Evolutionary conservation across 2,113 vertebrate species (phyloP).

Genomic region (Sinosuthora webbiana): DNA sequence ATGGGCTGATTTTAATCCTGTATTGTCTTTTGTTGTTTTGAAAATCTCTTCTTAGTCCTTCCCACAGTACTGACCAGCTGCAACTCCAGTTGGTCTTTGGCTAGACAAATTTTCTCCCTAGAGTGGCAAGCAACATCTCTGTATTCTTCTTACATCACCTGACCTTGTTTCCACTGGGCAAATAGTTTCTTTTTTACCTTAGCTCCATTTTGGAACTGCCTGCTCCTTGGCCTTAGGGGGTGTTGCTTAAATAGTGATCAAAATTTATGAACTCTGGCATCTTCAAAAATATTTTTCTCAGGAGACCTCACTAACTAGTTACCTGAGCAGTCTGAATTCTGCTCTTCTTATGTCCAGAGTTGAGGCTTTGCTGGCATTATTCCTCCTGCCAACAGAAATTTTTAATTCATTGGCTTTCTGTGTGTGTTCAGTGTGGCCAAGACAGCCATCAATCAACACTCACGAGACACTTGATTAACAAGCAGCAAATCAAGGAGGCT

Average conservation of each 20-base stretch:
- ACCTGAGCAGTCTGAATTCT: background rate
- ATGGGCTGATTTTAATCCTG: background rate
- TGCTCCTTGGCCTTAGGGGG: background rate
- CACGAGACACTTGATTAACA: rapidly evolving
- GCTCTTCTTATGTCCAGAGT: background rate
- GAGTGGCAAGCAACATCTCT: background rate
- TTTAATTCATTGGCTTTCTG: background rate
- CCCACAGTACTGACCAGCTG: background rate
- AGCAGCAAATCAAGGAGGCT: background rate
- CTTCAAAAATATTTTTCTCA: background rate
- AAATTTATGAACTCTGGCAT: background rate
- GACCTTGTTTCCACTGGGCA: background rate
- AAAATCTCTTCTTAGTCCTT: background rate
- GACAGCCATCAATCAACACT: background rate
- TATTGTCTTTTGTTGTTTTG: background rate
- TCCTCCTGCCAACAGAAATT: background rate
- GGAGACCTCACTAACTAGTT: background rate
- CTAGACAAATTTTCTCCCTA: background rate
- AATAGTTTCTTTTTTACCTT: background rate
- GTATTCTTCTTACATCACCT: background rate
- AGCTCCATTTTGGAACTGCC: background rate
- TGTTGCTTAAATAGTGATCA: background rate
- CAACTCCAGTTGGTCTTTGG: background rate
- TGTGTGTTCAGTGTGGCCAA: background rate
- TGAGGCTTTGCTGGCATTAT: background rate